Base-by-base conservation (phyloP, 2,888 invertebrate species). In the Drosophila anceps region DNA sequence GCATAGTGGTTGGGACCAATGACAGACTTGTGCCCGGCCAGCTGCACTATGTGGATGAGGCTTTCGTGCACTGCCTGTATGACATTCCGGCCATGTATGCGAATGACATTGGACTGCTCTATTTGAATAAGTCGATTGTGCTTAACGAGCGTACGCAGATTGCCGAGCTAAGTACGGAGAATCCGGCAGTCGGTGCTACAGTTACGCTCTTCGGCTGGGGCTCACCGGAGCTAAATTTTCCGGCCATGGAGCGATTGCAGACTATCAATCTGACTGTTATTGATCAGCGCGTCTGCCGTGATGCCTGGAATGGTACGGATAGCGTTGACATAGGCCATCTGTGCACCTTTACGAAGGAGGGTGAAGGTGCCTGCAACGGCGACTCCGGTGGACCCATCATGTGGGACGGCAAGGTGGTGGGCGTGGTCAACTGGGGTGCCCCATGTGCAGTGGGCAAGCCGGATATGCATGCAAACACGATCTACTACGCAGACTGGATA, bases 21-120 rank as follows among this genome's bases (percentile, higher is more conserved):
- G 78, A 82, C 29, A 62, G 75, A 12, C 64, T 63, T 0, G 48
- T 44, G 5, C 90, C 91, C 1, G 90, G 87, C 1, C 90, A 89
- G 57, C 18, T 46, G 0, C 64, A 84, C 4, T 39, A 29, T 33
- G 80, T 83, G 6, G 84, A 81, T 3, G 20, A 69, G 18, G 69
- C 84, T 0, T 15, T 79, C 20, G 58, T 83, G 0, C 91, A 92
- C 53, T 84, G 81, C 27, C 73, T 81, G 27, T 91, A 91, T 50
- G 88, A 90, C 24, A 67, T 67, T 0, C 90, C 90, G 0, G 85
- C 87, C 1, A 5, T 78, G 7, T 91, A 83, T 63, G 67, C 91
- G 18, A 94, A 96, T 84, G 96, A 96, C 81, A 96, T 96, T 55
- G 96, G 95, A 0, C 90, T 96, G 0, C 84, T 96, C 0, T 94